Evolutionary conservation across 2,797 vertebrate genomes (phyloP), one percentile per base, ranked within the genome.

Genomic region (Chlorospingus semifuscus): DNA sequence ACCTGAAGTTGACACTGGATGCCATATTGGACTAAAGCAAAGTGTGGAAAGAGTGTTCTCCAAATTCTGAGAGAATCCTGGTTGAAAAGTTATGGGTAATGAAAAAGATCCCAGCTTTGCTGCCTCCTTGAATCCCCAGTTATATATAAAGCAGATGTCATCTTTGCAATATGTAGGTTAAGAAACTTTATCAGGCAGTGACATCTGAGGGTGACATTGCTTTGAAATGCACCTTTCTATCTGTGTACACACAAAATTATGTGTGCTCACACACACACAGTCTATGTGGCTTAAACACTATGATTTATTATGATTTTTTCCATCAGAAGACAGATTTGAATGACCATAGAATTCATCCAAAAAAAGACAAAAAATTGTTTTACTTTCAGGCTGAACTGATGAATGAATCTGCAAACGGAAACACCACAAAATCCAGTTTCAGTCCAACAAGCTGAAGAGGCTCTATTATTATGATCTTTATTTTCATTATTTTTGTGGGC

Each of bases 121-220:
- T 83, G 91, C 87, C 74, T 76, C 90, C 37, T 36, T 79, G 85
- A 91, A 70, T 70, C 79, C 47, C 59, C 41, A 42, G 60, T 61
- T 94, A 93, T 71, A 94, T 89, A 53, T 65, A 94, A 93, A 96
- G 91, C 91, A 96, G 94, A 96, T 95, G 95, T 88, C 63, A 66
- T 84, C 80, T 91, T 49, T 74, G 61, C 63, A 49, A 27, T 71
- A 6, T 23, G 46, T 50, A 94, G 85, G 52, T 23, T 68, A 79
- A 89, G 63, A 60, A 87, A 57, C 34, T 61, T 8, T 44, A 70
- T 46, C 80, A 89, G 37, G 30, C 42, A 60, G 37, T 68, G 89
- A 57, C 77, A 94, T 77, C 70, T 60, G 70, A 90, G 47, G 59
- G 37, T 19, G 77, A 63, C 52, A 27, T 19, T 59, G 60, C 74